Conservation (phyloP, 1,140 invertebrate genomes). For the Tetraneura akinire region DNA sequence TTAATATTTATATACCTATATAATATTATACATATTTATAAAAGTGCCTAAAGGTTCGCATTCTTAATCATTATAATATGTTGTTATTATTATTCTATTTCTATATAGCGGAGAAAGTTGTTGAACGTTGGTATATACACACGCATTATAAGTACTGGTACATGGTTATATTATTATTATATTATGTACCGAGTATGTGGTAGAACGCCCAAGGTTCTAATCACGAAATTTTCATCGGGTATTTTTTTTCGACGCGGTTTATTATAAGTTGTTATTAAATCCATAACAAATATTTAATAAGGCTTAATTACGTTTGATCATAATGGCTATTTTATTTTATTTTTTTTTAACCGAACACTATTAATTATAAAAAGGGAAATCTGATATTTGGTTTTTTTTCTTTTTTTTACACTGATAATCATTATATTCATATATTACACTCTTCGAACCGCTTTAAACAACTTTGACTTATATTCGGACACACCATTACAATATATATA, state of each 20-base stretch:
- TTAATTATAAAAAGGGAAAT: constrained; percentile 26
- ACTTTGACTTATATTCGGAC: too few species aligned
- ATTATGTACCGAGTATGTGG: neutral
- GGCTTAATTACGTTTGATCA: neutral
- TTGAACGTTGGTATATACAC: too few species aligned
- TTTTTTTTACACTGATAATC: neutral
- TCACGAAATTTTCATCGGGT: constrained; percentile 24
- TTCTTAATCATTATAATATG: too few species aligned
- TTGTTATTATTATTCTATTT: constrained; percentile 30
- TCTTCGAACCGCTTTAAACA: neutral
- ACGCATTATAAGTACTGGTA: too few species aligned
- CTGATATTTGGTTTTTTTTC: too few species aligned
- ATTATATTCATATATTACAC: too few species aligned
- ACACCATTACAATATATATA: too few species aligned
- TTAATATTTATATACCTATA: too few species aligned
- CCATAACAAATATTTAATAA: constrained; percentile 37
- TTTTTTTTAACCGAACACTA: neutral
- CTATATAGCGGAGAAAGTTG: constrained; percentile 28
- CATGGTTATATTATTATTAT: too few species aligned
- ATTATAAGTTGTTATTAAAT: constrained; percentile 35
- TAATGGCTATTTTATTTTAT: too few species aligned
- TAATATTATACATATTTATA: neutral
- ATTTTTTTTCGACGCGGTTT: constrained; percentile 11
- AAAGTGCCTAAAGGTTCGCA: constrained; percentile 16
- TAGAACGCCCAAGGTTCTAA: constrained; percentile 24